These are phyloP conservation scores for Rhinoraja longicauda DNA, from an alignment of 2,797 vertebrate genomes.

Conservation along the genomic window DNA sequence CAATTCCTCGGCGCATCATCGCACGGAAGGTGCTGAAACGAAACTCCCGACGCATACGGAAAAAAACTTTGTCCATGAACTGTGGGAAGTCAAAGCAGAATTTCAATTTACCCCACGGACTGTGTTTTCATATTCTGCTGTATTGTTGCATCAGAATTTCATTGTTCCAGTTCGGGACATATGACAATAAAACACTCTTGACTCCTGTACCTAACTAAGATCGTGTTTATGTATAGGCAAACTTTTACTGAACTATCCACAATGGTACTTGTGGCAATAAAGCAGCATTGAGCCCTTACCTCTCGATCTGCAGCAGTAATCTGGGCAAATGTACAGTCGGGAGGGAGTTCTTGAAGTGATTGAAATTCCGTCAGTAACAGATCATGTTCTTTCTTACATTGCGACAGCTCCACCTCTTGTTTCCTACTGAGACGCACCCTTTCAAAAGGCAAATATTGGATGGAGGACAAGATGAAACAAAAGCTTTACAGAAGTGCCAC, in stretches of 20 bases:
- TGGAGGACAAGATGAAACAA: not conserved
- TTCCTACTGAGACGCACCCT: conserved; percentile 36
- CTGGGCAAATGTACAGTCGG: conserved; percentile 46
- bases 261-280: no score
- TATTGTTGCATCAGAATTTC: no score
- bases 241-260: no score
- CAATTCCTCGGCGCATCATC: conserved; percentile 46
- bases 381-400: conserved; percentile 39
- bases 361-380: conserved; percentile 42
- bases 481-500: not conserved
- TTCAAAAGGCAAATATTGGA: not conserved
- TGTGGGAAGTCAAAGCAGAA: conserved; percentile 39
- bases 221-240: no score
- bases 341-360: conserved; percentile 44
- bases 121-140: no score
- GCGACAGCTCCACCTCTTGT: conserved; percentile 41
- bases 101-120: no score
- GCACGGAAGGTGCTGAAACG: not conserved
- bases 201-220: no score
- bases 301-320: conserved; percentile 40
- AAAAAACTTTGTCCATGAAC: conserved; percentile 43
- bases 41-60: not conserved
- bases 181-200: no score
- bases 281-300: conserved; percentile 40
- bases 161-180: no score